Evolutionary conservation across 2,113 vertebrate species (phyloP).

Genomic region (Notothenia coriiceps): DNA sequence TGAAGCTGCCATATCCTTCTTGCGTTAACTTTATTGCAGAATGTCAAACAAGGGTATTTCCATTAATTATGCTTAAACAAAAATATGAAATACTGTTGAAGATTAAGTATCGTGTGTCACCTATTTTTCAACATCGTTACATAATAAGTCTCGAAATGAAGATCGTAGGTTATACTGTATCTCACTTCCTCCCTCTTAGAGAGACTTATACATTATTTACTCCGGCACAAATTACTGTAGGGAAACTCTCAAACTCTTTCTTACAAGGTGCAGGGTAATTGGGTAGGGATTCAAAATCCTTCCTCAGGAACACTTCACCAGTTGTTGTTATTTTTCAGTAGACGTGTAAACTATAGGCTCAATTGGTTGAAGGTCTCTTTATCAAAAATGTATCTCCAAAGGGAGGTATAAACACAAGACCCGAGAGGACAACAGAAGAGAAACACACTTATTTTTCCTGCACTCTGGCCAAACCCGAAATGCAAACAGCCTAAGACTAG

Average conservation of each 20-base stretch:
- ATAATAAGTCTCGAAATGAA: neutral
- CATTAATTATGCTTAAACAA: conserved; percentile 15
- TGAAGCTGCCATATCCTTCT: neutral
- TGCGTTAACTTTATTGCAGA: too few relatives aligned
- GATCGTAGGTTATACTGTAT: conserved; percentile 1
- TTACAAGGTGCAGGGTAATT: neutral
- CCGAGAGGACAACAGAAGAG: conserved; percentile 10
- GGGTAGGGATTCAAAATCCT: conserved; percentile 10
- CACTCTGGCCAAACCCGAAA: conserved; percentile 29
- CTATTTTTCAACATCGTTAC: neutral
- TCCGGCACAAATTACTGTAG: conserved; percentile 9
- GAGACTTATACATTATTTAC: conserved; percentile 7
- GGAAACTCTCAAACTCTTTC: conserved; percentile 8
- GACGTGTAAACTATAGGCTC: neutral
- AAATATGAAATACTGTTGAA: too few relatives aligned
- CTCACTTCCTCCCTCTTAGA: conserved; percentile 4
- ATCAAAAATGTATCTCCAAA: conserved; percentile 2
- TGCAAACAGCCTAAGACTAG: conserved; percentile 49
- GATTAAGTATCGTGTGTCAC: neutral
- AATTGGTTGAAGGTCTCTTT: neutral
- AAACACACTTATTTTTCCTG: conserved; percentile 13
- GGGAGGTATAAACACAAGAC: neutral
- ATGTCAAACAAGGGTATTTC: conserved; percentile 15
- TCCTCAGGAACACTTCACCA: conserved; percentile 14
- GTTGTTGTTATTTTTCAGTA: neutral